phyloP scores from a whole-genome alignment of 2,113 vertebrate species.

The Syngnathus typhle region DNA sequence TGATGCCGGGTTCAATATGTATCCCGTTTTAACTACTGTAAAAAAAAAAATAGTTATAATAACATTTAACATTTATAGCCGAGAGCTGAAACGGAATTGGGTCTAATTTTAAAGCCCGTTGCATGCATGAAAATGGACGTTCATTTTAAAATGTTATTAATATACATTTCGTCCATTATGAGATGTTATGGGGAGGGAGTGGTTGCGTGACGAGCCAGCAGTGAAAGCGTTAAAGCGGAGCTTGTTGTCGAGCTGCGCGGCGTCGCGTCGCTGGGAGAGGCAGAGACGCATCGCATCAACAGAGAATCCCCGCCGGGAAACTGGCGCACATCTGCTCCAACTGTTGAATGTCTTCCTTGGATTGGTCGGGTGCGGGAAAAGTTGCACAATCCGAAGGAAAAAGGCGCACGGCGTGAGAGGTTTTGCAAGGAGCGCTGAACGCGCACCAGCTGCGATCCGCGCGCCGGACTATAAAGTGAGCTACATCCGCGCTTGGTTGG shows the following conservation, averaged over 20 bases:
- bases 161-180: too few species aligned
- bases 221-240: constrained; percentile 59
- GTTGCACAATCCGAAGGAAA: neutral
- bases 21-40: neutral
- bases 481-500: constrained; percentile 11
- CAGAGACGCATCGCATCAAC: constrained; percentile 63
- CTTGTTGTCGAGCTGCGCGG: constrained; percentile 44
- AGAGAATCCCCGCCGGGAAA: constrained; percentile 53
- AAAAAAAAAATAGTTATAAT: neutral
- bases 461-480: neutral
- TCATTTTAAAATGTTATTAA: too few species aligned
- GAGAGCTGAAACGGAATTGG: neutral
- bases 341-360: constrained; percentile 1
- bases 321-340: constrained; percentile 45
- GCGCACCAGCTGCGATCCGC: neutral
- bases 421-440: neutral
- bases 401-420: neutral
- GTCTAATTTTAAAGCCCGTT: neutral
- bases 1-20: neutral
- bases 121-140: neutral
- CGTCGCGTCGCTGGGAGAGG: constrained; percentile 53
- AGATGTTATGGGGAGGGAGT: constrained; percentile 29
- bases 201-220: constrained; percentile 38
- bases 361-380: neutral
- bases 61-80: neutral